Evolutionary conservation across 2,113 vertebrate genomes (phyloP), one percentile per base, ranked within the genome.

Genomic region (Poicephalus meyeri): DNA sequence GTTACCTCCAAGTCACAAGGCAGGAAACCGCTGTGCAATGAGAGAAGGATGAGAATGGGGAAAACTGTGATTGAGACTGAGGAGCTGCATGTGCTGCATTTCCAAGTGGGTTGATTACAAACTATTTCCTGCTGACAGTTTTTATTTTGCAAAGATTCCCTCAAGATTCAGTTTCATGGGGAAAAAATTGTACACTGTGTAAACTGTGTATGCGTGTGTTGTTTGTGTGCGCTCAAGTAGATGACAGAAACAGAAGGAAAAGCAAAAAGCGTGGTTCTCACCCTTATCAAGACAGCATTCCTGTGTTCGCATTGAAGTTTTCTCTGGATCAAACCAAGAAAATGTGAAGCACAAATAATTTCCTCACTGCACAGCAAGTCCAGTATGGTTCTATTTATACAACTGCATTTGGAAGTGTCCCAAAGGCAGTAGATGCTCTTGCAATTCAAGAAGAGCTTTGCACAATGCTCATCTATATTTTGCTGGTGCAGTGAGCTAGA

Each of bases 381-480:
- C 88, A 82, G 47, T 37, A n/a, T 2, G 3, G 35, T 80, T 89
- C 86, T 97, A 86, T 96, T 94, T 95, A 82, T 95, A 84, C 26
- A 64, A 35, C 33, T 78, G 69, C n/a, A 26, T 73, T 93, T 97
- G 95, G 86, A 88, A 91, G 29, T 11, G 7, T 87, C 52, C 91
- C 93, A 96, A 84, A 88, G 74, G 84, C 5, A 9, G 70, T 56
- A 74, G 83, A 66, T 6, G 10, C 79, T 68, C 50, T 83, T 83
- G 80, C 74, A 80, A 89, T 56, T 91, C 91, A 92, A 93, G 89
- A 93, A 71, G 86, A 82, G 64, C 81, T 96, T 88, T 77, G 46
- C 72, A 79, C 44, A 56, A 61, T 61, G 58, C 79, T 94, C 74
- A 73, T 91, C 88, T 91, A n/a, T 74, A 91, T 92, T 94, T 93